Conservation (phyloP, 2,797 vertebrate species). For the Enteromius argenteus region DNA sequence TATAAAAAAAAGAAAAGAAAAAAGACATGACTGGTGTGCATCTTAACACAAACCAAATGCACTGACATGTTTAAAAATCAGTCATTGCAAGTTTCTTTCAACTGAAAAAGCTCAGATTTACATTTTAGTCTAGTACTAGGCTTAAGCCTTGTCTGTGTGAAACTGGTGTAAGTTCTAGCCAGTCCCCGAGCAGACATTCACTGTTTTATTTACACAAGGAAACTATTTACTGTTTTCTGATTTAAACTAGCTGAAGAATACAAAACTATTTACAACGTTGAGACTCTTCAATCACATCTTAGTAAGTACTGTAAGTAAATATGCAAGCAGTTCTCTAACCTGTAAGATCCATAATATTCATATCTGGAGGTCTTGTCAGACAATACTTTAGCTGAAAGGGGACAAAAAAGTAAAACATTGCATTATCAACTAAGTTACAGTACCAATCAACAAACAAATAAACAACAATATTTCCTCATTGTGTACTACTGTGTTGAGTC, state of each 20-base stretch:
- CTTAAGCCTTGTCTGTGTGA: no score
- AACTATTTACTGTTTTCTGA: not conserved
- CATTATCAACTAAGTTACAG: not conserved
- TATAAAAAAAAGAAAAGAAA: no score
- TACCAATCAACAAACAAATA: not conserved
- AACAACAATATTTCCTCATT: not conserved
- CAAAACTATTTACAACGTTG: not conserved
- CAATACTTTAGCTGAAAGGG: not conserved
- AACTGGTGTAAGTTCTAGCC: no score
- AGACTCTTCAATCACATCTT: not conserved
- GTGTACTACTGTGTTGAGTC: no score
- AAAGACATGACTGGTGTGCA: no score
- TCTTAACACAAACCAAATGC: no score
- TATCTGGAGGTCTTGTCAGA: not conserved
- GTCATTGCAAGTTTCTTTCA: no score
- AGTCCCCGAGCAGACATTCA: not conserved
- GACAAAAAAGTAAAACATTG: no score
- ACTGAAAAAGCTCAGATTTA: no score
- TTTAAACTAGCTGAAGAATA: not conserved
- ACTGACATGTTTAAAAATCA: no score
- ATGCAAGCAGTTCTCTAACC: not conserved
- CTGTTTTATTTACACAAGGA: not conserved
- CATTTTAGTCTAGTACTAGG: no score
- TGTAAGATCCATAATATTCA: constrained; percentile 3
- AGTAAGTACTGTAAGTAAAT: not conserved